Evolutionary conservation across 2,797 vertebrate species (phyloP).

Genomic region (Lacerta agilis): DNA sequence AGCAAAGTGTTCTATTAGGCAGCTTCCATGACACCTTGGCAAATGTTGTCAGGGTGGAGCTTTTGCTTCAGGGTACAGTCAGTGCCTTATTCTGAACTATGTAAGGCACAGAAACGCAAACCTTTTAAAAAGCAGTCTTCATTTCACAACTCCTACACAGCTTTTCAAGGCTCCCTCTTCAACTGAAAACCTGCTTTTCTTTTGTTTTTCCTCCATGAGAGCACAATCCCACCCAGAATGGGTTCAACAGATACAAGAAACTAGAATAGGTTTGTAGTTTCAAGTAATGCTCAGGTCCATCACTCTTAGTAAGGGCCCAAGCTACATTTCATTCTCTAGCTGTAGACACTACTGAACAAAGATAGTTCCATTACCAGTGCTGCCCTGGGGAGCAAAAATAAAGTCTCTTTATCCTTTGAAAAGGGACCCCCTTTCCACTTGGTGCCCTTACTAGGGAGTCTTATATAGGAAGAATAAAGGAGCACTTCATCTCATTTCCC

Average conservation of each 20-base stretch:
- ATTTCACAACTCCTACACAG: not conserved
- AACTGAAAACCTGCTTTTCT: not conserved
- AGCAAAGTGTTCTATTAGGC: conserved; percentile 10
- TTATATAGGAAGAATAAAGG: too few relatives aligned
- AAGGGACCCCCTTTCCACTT: too few relatives aligned
- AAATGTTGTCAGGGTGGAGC: not conserved
- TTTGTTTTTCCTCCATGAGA: not conserved
- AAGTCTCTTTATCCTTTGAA: too few relatives aligned
- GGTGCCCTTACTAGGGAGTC: too few relatives aligned
- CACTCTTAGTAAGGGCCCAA: not conserved
- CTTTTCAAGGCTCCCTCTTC: not conserved
- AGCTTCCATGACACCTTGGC: not conserved
- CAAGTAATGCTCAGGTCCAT: not conserved
- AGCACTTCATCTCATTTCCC: too few relatives aligned
- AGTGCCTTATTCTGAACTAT: not conserved
- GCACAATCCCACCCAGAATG: not conserved
- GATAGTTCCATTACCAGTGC: not conserved
- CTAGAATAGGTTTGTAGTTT: not conserved
- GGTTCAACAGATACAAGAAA: not conserved
- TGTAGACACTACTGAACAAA: not conserved
- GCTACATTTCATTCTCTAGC: not conserved
- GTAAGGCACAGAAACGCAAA: not conserved
- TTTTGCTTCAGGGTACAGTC: not conserved
- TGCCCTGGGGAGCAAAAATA: too few relatives aligned
- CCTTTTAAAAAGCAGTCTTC: not conserved